Base-by-base conservation (phyloP, 2,888 invertebrate species). In the Ethmia dodecea region DNA sequence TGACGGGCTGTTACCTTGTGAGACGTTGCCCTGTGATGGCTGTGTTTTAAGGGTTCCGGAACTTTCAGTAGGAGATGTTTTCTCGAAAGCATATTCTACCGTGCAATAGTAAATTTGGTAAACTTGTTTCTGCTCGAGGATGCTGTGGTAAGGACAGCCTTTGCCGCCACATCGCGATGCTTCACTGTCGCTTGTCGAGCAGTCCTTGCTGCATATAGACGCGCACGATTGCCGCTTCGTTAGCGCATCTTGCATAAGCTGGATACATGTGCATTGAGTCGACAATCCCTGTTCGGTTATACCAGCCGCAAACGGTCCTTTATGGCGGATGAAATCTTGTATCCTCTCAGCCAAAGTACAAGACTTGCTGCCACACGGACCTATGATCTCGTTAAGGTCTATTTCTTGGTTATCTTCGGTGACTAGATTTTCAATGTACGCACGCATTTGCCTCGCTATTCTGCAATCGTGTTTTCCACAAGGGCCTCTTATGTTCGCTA, bases 391-490 rank as follows among this genome's bases (percentile, higher is more conserved):
- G 13, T 72, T 54, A 2, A 86, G 52, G 42, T 68, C 52, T 25
- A 86, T 60, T 51, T 67, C 71, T 44, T 57, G 49, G 24, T 73
- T 60, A 37, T 86, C 84, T 62, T 86, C 83, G 13, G 69, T 71
- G 5, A 80, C 68, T 2, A 83, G 60, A 31, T 68, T 71, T 60
- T 79, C 77, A 20, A 86, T 75, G 40, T 81, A 86, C 12, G 68
- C 68, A 47, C 77, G 62, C 40, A 86, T 55, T 36, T 74, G 68
- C 58, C 80, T 72, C 8, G 83, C 84, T 49, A 86, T 72, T 56
- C 65, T 73, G 34, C 86, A 86, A 37, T 84, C 81, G n/a, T 65
- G 50, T 53, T 55, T 72, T 5, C 84, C 84, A 37, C 86, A 86
- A 24, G 81, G 83, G 1, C 86, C 86, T 61, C 77, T 65, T 42